Percentiles rank a stretch among this genome's conserved stretches.
phyloP scores from a whole-genome alignment of 2,113 vertebrate genomes.

The Alligator mississippiensis region DNA sequence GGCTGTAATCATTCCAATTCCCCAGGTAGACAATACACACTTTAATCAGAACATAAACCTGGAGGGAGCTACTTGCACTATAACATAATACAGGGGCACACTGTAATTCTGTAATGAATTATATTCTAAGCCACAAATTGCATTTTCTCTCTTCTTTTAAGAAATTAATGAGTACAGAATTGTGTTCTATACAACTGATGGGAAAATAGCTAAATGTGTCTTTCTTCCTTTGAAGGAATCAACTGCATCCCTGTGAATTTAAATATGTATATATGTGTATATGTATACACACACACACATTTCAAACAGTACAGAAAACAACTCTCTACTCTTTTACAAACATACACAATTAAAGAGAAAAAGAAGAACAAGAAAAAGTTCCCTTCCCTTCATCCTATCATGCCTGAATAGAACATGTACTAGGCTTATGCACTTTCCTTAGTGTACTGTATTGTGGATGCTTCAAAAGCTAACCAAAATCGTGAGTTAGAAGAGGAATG shows the following conservation, averaged over 20 bases:
- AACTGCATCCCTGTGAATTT: background rate
- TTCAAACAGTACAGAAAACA: conserved; percentile 12
- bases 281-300: background rate
- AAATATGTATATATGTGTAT: background rate
- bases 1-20: conserved; percentile 7
- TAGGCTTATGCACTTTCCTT: background rate
- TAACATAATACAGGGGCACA: conserved; percentile 6
- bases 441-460: background rate
- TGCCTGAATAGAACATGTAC: conserved; percentile 33
- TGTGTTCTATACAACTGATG: background rate
- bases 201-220: fast-evolving
- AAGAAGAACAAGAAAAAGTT: background rate
- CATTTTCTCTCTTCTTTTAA: background rate
- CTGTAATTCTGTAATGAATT: background rate
- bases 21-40: background rate
- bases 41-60: conserved; percentile 7
- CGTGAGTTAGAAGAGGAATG: conserved; percentile 55
- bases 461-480: conserved; percentile 57
- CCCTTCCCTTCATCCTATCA: conserved; percentile 20
- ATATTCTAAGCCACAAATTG: background rate
- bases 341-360: conserved; percentile 38
- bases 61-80: background rate
- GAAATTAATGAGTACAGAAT: background rate
- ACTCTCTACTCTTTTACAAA: conserved; percentile 32
- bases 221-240: conserved; percentile 14